Evolutionary conservation across 64 coral and sea anemone species (phyloP), one percentile per base, ranked within the genome.

Genomic region (Stichodactyla helianthus): DNA sequence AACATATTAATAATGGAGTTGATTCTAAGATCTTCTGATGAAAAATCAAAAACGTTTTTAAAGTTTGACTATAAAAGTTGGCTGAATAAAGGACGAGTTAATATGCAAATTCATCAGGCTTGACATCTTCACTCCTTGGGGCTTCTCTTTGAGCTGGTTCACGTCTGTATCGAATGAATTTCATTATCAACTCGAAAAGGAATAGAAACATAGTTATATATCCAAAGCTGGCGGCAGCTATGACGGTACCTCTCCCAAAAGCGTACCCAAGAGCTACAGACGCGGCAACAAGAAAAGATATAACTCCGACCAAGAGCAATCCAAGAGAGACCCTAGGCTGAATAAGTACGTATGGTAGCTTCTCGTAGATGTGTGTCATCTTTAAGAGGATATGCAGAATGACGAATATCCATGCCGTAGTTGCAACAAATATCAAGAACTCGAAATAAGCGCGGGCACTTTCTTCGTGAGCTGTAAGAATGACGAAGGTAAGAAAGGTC

Each of bases 401-500:
- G 0, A 97, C 88, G 60, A 97, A 97, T 15, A 97, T 85, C 53
- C 85, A 93, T 16, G 71, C 84, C 17, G 91, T 83, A 31, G 94
- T 97, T 19, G 79, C 88, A 52, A 93, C 88, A 86, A 97, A 93
- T 53, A 93, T 92, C 79, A 90, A 76, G 52, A 85, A 90, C 54
- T 97, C 94, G 83, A 77, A 93, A 60, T 88, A 87, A 31, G 91
- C 26, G 50, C 77, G 87, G 81, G 26, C 20, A 52, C 88, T 97
- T n/a, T 65, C 80, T 5, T 56, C 50, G 71, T 59, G 79, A 59
- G 26, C 71, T 19, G 94, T 27, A 18, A 86, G 53, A 77, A 90
- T 90, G 9, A 93, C 84, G 79, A 97, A 97, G 15, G 87, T 90
- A 19, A 97, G 82, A n/a, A 97, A 93, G 7, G 91, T 89, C 53